Evolutionary conservation across 2,888 invertebrate species (phyloP).

Genomic region (Ferdinandea cuprea): DNA sequence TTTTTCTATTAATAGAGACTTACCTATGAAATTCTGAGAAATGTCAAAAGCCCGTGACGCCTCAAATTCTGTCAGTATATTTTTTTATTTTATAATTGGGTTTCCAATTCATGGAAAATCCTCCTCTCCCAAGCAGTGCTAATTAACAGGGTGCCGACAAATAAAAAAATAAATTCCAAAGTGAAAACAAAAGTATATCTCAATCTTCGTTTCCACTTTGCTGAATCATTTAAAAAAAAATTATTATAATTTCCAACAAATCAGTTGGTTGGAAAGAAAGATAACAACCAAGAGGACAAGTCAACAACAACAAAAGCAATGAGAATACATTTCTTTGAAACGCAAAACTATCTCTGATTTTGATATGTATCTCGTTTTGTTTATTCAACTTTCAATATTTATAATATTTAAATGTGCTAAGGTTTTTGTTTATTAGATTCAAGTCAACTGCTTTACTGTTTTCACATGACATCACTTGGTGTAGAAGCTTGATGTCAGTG

Average conservation of each 20-base stretch:
- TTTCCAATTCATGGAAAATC: constrained; percentile 16
- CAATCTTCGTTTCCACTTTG: constrained; percentile 22
- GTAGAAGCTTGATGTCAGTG: constrained; percentile 9
- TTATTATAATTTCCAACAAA: constrained; percentile 1
- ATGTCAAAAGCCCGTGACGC: background rate
- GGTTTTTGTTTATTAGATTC: constrained; percentile 21
- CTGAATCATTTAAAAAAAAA: constrained; percentile 30
- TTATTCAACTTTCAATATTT: constrained; percentile 36
- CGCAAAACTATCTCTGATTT: constrained; percentile 29
- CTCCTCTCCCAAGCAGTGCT: background rate
- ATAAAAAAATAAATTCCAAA: background rate
- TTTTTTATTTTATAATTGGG: constrained; percentile 5
- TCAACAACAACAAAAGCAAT: background rate
- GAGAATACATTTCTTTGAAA: background rate
- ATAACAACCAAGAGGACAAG: constrained; percentile 1
- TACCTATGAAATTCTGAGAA: constrained; percentile 3
- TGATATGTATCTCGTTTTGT: constrained; percentile 20
- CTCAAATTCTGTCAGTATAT: background rate
- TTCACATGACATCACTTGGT: constrained; percentile 67
- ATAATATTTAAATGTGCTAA: constrained; percentile 16
- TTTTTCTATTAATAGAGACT: constrained; percentile 9
- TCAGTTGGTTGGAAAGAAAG: constrained; percentile 7
- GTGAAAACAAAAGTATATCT: constrained; percentile 59
- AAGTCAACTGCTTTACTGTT: constrained; percentile 45
- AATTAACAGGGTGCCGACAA: constrained; percentile 6